Evolutionary conservation across 2,888 invertebrate genomes (phyloP).

Genomic region (Drosophila neotestacea): DNA sequence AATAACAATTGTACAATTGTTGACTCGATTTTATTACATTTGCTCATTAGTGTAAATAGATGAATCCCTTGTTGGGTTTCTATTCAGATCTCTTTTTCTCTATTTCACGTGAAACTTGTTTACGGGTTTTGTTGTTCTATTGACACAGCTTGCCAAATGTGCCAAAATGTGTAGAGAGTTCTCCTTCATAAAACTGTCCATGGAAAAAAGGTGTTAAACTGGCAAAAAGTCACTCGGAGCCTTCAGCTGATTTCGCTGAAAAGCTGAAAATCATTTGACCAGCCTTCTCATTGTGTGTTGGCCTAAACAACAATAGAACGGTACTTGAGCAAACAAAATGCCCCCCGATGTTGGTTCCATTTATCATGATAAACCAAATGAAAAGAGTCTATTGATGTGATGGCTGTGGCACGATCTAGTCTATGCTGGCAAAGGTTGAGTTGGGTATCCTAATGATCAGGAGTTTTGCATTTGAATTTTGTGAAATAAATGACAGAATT

Average conservation of each 20-base stretch:
- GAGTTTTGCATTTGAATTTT: slow-evolving; percentile 11
- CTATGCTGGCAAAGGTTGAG: not conserved
- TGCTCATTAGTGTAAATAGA: slow-evolving; percentile 80
- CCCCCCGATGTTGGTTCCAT: slow-evolving; percentile 57
- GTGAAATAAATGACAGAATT: not conserved
- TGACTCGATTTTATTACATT: slow-evolving; percentile 70
- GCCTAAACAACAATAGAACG: slow-evolving; percentile 38
- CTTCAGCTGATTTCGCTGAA: slow-evolving; percentile 59
- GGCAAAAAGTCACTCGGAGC: slow-evolving; percentile 72
- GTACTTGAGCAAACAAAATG: slow-evolving; percentile 79
- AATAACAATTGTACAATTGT: slow-evolving; percentile 64
- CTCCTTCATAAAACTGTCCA: slow-evolving; percentile 32
- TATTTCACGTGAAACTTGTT: slow-evolving; percentile 74
- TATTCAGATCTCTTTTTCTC: slow-evolving; percentile 17
- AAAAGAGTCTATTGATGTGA: slow-evolving; percentile 40
- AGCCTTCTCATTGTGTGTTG: slow-evolving; percentile 34
- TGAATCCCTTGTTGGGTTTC: slow-evolving; percentile 32
- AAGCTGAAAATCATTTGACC: slow-evolving; percentile 74
- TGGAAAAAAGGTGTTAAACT: slow-evolving; percentile 73
- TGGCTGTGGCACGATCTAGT: slow-evolving; percentile 69
- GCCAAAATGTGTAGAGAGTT: slow-evolving; percentile 61
- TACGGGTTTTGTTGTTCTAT: slow-evolving; percentile 54
- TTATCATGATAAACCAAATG: slow-evolving; percentile 53
- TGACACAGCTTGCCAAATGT: slow-evolving; percentile 69
- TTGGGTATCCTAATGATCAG: slow-evolving; percentile 39